Percentiles rank a stretch among this genome's conserved stretches.
Evolutionary conservation across 1,140 invertebrate species (phyloP).

Genomic region (Atta cephalotes): DNA sequence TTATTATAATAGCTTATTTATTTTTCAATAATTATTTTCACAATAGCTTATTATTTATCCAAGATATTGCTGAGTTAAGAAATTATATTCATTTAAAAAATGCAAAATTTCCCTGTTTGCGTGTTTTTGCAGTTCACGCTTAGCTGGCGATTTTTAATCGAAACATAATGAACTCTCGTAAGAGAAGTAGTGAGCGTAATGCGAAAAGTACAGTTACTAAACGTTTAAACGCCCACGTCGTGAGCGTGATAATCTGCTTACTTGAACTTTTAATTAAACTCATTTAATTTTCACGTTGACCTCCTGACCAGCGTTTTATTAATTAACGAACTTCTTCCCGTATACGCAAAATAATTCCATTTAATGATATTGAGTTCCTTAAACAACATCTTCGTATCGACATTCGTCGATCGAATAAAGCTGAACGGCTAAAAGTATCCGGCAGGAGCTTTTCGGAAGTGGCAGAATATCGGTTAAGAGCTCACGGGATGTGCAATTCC

Average conservation of each 20-base stretch:
- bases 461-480: slow-evolving; percentile 47
- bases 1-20: slow-evolving; percentile 5
- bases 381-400: background rate
- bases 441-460: slow-evolving; percentile 14
- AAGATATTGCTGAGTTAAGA: background rate
- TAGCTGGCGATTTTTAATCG: slow-evolving; percentile 50
- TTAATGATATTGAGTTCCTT: background rate
- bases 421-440: slow-evolving; percentile 1
- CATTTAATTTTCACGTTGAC: slow-evolving; percentile 36
- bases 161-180: background rate
- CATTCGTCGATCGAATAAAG: slow-evolving; percentile 1
- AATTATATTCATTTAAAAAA: background rate
- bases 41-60: too few relatives aligned
- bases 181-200: slow-evolving; percentile 10
- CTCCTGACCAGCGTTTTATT: background rate
- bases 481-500: slow-evolving; percentile 47
- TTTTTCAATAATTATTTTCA: too few relatives aligned
- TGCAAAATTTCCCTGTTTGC: slow-evolving; percentile 35
- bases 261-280: slow-evolving; percentile 48
- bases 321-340: slow-evolving; percentile 15
- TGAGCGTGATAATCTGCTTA: slow-evolving; percentile 33
- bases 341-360: background rate
- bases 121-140: slow-evolving; percentile 15
- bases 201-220: slow-evolving; percentile 8
- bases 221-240: slow-evolving; percentile 7